Evolutionary conservation across 2,888 invertebrate species (phyloP).

Genomic region (Megalurothrips usitatus): DNA sequence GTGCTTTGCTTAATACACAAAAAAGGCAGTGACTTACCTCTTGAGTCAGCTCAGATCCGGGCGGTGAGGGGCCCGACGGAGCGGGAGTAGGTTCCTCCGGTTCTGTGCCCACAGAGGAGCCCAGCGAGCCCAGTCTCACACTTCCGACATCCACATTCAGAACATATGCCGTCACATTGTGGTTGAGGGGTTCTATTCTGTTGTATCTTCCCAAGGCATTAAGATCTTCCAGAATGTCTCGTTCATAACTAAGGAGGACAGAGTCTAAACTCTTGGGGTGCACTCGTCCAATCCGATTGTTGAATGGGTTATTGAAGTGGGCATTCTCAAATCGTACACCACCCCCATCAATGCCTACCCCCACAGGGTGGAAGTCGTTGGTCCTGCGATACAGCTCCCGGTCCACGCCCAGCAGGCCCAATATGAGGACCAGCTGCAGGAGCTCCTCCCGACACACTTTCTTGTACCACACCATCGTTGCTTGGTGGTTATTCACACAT

Average conservation of each 20-base stretch:
- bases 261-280: slow-evolving; percentile 71
- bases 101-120: not conserved
- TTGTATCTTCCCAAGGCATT: slow-evolving; percentile 65
- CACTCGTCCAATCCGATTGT: slow-evolving; percentile 45
- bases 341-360: slow-evolving; percentile 54
- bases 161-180: slow-evolving; percentile 58
- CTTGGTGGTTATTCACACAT: not conserved
- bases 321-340: slow-evolving; percentile 45
- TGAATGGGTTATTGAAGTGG: slow-evolving; percentile 45
- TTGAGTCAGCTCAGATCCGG: slow-evolving; percentile 2
- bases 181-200: slow-evolving; percentile 50
- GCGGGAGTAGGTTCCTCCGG: not conserved
- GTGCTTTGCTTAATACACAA: not conserved
- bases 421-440: slow-evolving; percentile 71
- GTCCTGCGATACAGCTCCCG: slow-evolving; percentile 59
- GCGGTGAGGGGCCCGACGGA: not conserved
- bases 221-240: slow-evolving; percentile 66
- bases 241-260: slow-evolving; percentile 64
- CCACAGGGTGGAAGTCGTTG: slow-evolving; percentile 35
- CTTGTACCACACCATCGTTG: slow-evolving; percentile 47
- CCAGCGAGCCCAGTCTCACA: not conserved
- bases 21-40: not conserved
- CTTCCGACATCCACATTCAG: slow-evolving; percentile 50
- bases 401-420: slow-evolving; percentile 73
- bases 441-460: slow-evolving; percentile 78